Conservation (phyloP, 1,140 invertebrate genomes). For the Rhizoglyphus robini region DNA sequence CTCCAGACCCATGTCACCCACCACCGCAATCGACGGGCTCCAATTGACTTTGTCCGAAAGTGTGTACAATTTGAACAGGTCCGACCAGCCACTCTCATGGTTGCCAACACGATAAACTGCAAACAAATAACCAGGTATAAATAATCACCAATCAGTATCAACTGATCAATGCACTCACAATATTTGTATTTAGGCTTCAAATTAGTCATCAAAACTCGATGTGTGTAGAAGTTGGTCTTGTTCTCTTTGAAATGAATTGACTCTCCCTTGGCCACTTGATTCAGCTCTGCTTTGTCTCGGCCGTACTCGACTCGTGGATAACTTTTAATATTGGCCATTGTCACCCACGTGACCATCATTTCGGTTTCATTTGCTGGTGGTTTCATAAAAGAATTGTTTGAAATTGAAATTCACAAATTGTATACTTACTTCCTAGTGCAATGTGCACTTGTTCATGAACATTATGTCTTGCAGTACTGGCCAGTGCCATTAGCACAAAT, state of each 20-base stretch:
- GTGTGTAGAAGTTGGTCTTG: constrained; percentile 48
- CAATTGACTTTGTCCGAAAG: constrained; percentile 32
- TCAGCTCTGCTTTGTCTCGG: constrained; percentile 38
- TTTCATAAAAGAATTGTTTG: constrained; percentile 35
- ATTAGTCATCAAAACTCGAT: constrained; percentile 47
- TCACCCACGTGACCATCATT: constrained; percentile 78
- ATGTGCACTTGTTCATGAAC: constrained; percentile 17
- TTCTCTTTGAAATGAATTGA: constrained; percentile 46
- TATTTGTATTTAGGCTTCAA: constrained; percentile 47
- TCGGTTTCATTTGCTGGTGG: constrained; percentile 49
- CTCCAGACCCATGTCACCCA: constrained; percentile 76
- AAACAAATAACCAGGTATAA: too few species aligned
- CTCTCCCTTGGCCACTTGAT: constrained; percentile 50
- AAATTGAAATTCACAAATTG: neutral
- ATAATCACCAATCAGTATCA: neutral
- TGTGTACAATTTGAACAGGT: constrained; percentile 34
- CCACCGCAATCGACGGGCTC: constrained; percentile 52
- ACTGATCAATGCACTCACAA: constrained; percentile 36
- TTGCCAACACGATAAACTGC: constrained; percentile 31
- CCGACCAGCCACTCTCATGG: constrained; percentile 33
- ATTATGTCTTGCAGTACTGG: too few species aligned
- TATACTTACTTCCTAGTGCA: constrained; percentile 18
- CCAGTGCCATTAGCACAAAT: too few species aligned
- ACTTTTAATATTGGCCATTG: constrained; percentile 42
- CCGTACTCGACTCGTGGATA: constrained; percentile 64